A percentile compares a stretch with the other conserved stretches of the same genome.
These are phyloP conservation scores for Poeciliopsis presidionis DNA, from an alignment of 2,797 vertebrate species.

Conservation along the genomic window DNA sequence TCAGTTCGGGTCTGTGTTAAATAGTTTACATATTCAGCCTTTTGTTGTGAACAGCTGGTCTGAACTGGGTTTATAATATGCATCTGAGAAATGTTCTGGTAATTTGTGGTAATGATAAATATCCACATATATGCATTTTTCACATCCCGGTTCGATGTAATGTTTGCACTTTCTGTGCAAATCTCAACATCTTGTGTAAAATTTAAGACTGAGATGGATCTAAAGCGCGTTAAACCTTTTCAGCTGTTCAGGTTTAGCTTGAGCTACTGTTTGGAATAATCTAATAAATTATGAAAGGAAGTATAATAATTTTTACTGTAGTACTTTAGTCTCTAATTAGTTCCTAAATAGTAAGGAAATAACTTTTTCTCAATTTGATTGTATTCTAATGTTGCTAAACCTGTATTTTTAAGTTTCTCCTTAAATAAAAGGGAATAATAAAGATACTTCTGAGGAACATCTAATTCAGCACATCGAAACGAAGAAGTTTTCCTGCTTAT, in stretches of 20 bases:
- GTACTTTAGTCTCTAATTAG: not conserved
- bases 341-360: too few species aligned
- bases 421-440: not conserved
- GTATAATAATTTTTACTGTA: not conserved
- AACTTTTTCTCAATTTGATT: not conserved
- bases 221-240: not conserved
- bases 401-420: not conserved
- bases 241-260: not conserved
- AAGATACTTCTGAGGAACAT: not conserved
- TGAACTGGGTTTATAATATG: not conserved
- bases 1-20: constrained; percentile 24
- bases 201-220: not conserved
- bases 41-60: not conserved
- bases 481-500: not conserved
- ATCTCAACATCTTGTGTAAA: not conserved
- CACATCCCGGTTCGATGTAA: not conserved
- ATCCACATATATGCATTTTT: not conserved
- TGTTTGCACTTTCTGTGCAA: not conserved
- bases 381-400: not conserved
- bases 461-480: not conserved
- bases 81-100: not conserved
- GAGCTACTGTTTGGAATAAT: not conserved
- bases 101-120: not conserved
- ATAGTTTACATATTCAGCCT: not conserved
- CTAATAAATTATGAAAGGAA: not conserved